Evolutionary conservation across 2,797 vertebrate genomes (phyloP).

Genomic region (Scomberomorus guttatus): DNA sequence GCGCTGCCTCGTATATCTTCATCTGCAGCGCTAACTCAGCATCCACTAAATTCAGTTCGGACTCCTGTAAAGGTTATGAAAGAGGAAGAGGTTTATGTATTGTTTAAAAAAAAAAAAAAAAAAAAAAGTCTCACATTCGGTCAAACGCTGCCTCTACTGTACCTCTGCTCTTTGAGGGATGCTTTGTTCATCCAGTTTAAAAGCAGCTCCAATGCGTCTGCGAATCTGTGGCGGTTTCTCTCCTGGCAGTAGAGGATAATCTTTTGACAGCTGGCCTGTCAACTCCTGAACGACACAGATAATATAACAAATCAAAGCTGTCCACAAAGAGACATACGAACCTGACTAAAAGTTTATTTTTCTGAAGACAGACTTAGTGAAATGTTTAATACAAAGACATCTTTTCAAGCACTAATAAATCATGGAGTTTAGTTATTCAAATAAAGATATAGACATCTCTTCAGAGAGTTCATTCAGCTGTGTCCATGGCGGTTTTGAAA

Average conservation of each 20-base stretch:
- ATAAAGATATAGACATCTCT: slow-evolving; percentile 7
- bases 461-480: slow-evolving; percentile 23
- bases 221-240: slow-evolving; percentile 91
- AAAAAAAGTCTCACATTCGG: neutral
- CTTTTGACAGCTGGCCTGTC: slow-evolving; percentile 88
- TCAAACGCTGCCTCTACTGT: slow-evolving; percentile 60
- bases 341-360: slow-evolving; percentile 13
- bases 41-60: slow-evolving; percentile 86
- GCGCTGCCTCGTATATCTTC: slow-evolving; percentile 91
- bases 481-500: slow-evolving; percentile 42
- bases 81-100: neutral
- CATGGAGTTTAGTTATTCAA: slow-evolving; percentile 22
- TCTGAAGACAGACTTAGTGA: slow-evolving; percentile 14
- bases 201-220: slow-evolving; percentile 90
- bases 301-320: slow-evolving; percentile 28
- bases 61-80: slow-evolving; percentile 81
- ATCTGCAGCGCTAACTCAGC: slow-evolving; percentile 90
- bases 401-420: slow-evolving; percentile 4
- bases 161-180: slow-evolving; percentile 83
- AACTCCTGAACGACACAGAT: slow-evolving; percentile 87
- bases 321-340: slow-evolving; percentile 13
- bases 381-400: slow-evolving; percentile 22
- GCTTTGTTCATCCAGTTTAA: slow-evolving; percentile 90
- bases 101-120: slow-evolving; percentile 9
- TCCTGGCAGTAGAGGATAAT: slow-evolving; percentile 91